Evolutionary conservation across 2,888 invertebrate species (phyloP).

Genomic region (Mongoloraphidia duomilia): DNA sequence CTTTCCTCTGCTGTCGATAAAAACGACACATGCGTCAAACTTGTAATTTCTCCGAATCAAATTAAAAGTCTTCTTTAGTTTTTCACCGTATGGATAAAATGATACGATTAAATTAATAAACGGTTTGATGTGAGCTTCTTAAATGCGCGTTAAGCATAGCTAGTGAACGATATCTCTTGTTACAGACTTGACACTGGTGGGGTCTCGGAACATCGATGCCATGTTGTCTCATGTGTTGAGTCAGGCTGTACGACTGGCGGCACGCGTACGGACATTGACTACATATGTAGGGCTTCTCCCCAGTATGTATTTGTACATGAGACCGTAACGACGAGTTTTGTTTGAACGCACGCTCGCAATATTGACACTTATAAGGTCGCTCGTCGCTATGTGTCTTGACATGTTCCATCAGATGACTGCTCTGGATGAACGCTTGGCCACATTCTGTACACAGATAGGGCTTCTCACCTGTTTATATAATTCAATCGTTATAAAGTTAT

Average conservation of each 20-base stretch:
- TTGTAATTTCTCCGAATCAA: too few species aligned
- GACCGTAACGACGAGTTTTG: conserved; percentile 22
- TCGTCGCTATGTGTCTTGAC: conserved; percentile 22
- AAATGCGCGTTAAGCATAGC: conserved; percentile 13
- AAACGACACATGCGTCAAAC: too few species aligned
- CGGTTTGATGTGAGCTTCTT: conserved; percentile 8
- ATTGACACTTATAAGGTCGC: conserved; percentile 22
- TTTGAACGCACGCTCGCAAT: conserved; percentile 24
- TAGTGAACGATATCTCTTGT: conserved; percentile 10
- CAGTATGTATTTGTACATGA: conserved; percentile 24
- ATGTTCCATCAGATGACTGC: conserved; percentile 25
- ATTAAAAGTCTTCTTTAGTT: too few species aligned
- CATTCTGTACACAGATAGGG: conserved; percentile 24
- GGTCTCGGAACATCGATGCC: conserved; percentile 5
- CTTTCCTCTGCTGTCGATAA: too few species aligned
- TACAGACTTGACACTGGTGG: conserved; percentile 12
- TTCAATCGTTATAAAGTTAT: too few species aligned
- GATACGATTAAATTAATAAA: conserved; percentile 3
- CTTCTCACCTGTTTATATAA: conserved; percentile 21
- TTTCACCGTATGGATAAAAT: too few species aligned
- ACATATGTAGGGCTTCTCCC: conserved; percentile 24
- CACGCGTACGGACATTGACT: conserved; percentile 23
- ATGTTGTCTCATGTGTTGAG: conserved; percentile 24
- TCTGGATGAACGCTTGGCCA: conserved; percentile 23
- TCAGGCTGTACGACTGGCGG: conserved; percentile 23